These are phyloP conservation scores for Astyanax mexicanus DNA, from an alignment of 2,797 vertebrate species.

Conservation along the genomic window DNA sequence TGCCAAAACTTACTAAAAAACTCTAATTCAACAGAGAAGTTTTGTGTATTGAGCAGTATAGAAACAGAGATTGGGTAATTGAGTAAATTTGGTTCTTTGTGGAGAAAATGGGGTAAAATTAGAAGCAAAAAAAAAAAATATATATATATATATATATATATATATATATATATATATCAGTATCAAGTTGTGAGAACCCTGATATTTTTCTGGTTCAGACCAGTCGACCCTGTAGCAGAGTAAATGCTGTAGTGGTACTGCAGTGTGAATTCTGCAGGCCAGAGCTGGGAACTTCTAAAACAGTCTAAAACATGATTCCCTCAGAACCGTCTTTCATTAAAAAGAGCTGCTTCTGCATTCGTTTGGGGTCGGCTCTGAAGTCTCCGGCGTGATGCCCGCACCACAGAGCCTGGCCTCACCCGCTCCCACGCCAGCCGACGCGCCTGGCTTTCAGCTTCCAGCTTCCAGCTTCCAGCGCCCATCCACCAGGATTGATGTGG, in stretches of 20 bases:
- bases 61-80: no score
- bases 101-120: no score
- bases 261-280: not conserved
- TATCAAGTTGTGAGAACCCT: no score
- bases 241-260: not conserved
- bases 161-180: no score
- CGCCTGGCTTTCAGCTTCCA: not conserved
- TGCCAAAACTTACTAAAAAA: no score
- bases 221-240: no score
- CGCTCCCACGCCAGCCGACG: not conserved
- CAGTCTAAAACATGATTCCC: not conserved
- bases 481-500: constrained; percentile 24
- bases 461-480: constrained; percentile 6
- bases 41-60: no score
- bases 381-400: not conserved
- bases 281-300: not conserved
- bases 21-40: no score
- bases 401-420: not conserved
- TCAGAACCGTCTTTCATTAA: not conserved
- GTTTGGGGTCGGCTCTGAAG: not conserved
- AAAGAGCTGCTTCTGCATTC: not conserved
- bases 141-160: no score
- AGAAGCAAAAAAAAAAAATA: no score
- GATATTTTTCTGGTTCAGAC: no score
- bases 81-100: no score